phyloP scores from a whole-genome alignment of 2,888 invertebrate genomes.

The Dione juno region DNA sequence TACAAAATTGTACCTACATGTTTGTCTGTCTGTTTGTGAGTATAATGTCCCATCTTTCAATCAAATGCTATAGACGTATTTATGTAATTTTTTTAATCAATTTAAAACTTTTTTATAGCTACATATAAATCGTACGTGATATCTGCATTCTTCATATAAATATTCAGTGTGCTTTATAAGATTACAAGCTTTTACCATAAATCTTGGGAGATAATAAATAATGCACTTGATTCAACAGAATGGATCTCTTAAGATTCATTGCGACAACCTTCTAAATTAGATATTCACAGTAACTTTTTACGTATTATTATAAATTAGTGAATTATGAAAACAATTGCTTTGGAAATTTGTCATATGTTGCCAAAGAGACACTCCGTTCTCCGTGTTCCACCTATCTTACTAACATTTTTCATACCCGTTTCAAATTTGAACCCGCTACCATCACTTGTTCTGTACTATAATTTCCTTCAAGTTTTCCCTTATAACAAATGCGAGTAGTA shows the following conservation, averaged over 20 bases:
- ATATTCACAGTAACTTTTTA: neutral
- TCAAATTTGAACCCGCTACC: neutral
- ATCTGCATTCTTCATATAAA: conserved; percentile 8
- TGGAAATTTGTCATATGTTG: too few relatives aligned
- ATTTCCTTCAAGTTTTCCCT: too few relatives aligned
- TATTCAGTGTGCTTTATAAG: neutral
- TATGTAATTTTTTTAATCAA: too few relatives aligned
- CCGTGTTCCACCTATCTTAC: neutral
- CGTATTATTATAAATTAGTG: too few relatives aligned
- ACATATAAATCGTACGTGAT: neutral
- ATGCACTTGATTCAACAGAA: conserved; percentile 15
- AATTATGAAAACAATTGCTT: too few relatives aligned
- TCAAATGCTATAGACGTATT: too few relatives aligned
- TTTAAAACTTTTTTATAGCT: too few relatives aligned
- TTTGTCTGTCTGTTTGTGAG: too few relatives aligned
- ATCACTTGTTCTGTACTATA: too few relatives aligned
- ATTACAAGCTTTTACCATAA: conserved; percentile 31
- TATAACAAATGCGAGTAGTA: too few relatives aligned
- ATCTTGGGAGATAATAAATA: conserved; percentile 18
- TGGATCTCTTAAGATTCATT: neutral
- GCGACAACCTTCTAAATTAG: neutral
- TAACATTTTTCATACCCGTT: neutral
- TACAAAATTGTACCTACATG: too few relatives aligned
- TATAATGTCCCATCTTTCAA: too few relatives aligned
- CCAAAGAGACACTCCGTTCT: neutral